A percentile compares a stretch with the other conserved stretches of the same genome.
Conservation (phyloP, 2,888 invertebrate species). For the Stenichneumon culpator region DNA sequence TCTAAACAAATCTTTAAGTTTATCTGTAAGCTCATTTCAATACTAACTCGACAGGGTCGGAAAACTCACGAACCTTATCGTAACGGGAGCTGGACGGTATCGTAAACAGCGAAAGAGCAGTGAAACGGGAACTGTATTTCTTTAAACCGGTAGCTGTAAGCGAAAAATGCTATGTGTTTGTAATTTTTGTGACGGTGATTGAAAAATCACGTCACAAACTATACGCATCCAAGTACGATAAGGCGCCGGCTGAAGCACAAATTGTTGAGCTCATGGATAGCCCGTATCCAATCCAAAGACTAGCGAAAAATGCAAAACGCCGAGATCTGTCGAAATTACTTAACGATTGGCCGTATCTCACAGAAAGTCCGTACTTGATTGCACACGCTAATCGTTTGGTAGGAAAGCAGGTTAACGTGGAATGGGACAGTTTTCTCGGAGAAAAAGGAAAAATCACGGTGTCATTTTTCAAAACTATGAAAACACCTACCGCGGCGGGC, state of each 20-base stretch:
- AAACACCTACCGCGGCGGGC: neutral
- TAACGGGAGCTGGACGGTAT: no score
- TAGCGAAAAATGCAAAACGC: neutral
- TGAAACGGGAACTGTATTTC: no score
- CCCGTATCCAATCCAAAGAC: neutral
- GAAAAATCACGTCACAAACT: no score
- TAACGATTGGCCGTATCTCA: conserved; percentile 9
- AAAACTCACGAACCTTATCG: no score
- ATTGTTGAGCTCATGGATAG: neutral
- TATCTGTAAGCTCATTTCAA: no score
- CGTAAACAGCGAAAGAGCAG: no score
- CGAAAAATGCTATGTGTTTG: no score
- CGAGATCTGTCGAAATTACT: neutral
- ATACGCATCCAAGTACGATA: neutral
- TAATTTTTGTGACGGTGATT: no score
- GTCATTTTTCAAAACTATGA: conserved; percentile 1
- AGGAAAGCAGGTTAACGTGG: neutral
- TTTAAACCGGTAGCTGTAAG: no score
- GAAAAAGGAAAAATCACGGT: conserved; percentile 4
- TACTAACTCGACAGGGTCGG: no score
- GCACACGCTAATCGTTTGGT: conserved; percentile 15
- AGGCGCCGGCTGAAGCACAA: neutral
- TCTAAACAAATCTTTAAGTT: no score
- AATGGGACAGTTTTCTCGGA: conserved; percentile 14
- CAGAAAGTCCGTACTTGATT: conserved; percentile 9